Conservation (phyloP, 2,888 invertebrate genomes). For the Athrips mouffetella region DNA sequence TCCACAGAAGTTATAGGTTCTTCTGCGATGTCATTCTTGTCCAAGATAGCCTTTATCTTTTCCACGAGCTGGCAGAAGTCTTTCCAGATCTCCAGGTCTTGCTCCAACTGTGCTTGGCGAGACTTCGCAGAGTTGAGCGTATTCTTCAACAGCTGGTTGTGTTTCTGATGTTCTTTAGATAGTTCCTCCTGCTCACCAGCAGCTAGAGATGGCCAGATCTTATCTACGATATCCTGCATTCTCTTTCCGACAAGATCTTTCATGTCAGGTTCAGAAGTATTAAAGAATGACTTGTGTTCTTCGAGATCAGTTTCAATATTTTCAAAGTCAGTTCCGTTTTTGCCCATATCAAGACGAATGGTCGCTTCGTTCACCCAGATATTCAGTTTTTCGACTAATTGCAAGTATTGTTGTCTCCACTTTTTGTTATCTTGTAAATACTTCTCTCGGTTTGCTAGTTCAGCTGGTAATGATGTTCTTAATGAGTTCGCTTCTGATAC, state of each 20-base stretch:
- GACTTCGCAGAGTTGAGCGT: slow-evolving; percentile 90
- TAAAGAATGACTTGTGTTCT: slow-evolving; percentile 91
- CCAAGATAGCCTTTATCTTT: slow-evolving; percentile 85
- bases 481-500: slow-evolving; percentile 90
- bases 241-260: slow-evolving; percentile 88
- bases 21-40: slow-evolving; percentile 86
- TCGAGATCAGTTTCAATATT: slow-evolving; percentile 89
- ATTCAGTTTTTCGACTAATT: slow-evolving; percentile 86
- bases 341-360: slow-evolving; percentile 85
- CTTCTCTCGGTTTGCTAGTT: slow-evolving; percentile 87
- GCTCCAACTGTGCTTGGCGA: slow-evolving; percentile 87
- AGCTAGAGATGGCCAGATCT: slow-evolving; percentile 91
- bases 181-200: slow-evolving; percentile 90
- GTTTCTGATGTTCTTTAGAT: slow-evolving; percentile 87
- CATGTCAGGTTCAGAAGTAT: slow-evolving; percentile 85
- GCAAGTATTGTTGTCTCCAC: slow-evolving; percentile 86
- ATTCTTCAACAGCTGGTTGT: slow-evolving; percentile 89
- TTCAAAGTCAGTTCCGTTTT: slow-evolving; percentile 92
- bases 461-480: slow-evolving; percentile 86
- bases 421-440: slow-evolving; percentile 88
- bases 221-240: slow-evolving; percentile 90
- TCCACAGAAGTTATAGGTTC: slow-evolving; percentile 89
- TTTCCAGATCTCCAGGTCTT: slow-evolving; percentile 90
- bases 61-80: slow-evolving; percentile 88
- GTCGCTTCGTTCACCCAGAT: slow-evolving; percentile 92